Evolutionary conservation across 2,113 vertebrate species (phyloP).

Genomic region (Sclerurus mexicanus): DNA sequence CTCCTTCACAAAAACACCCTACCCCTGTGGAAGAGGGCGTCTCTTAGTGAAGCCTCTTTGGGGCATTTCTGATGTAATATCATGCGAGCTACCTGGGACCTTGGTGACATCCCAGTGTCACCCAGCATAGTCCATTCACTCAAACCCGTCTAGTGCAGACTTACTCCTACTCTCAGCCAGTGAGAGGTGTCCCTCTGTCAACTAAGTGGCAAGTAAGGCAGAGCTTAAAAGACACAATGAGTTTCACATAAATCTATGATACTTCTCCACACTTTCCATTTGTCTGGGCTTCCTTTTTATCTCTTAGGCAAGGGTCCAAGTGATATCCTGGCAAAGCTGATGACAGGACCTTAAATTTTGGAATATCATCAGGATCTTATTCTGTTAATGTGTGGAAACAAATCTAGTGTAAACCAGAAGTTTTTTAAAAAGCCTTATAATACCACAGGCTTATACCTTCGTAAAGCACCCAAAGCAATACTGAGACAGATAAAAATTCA

Average conservation of each 20-base stretch:
- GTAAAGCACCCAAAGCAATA: neutral
- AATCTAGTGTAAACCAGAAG: neutral
- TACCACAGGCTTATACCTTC: neutral
- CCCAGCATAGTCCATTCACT: neutral
- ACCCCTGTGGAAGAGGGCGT: accelerated
- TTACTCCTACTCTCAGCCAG: neutral
- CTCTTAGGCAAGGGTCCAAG: neutral
- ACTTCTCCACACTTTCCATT: neutral
- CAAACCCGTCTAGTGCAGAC: neutral
- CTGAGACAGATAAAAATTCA: neutral
- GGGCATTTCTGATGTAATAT: neutral
- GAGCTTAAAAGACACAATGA: neutral
- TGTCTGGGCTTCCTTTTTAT: neutral
- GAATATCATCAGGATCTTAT: neutral
- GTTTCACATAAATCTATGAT: neutral
- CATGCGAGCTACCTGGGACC: accelerated
- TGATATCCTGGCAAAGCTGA: neutral
- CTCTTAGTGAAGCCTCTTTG: neutral
- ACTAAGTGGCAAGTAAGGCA: neutral
- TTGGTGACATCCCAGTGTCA: neutral
- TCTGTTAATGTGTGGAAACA: neutral
- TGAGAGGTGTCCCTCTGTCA: neutral
- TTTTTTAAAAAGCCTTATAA: neutral
- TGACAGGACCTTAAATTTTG: neutral
- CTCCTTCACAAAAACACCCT: neutral